A percentile compares a stretch with the other conserved stretches of the same genome.
These are phyloP conservation scores for Nyctibius grandis DNA, from an alignment of 2,797 vertebrate species.

Conservation along the genomic window DNA sequence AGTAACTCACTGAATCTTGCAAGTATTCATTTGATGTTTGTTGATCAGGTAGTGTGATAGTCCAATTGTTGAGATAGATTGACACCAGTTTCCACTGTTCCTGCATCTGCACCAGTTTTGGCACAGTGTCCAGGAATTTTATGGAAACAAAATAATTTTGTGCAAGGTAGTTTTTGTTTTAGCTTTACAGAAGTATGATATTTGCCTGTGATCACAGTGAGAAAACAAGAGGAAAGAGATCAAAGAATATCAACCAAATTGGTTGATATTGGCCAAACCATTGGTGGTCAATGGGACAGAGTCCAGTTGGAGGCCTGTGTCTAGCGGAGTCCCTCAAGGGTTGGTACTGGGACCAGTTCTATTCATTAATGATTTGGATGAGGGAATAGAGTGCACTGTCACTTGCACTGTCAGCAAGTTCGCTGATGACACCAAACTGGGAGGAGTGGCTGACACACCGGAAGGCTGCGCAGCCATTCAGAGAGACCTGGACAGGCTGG, in stretches of 20 bases:
- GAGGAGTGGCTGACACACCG: too few species aligned
- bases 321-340: too few species aligned
- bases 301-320: too few species aligned
- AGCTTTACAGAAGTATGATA: neutral
- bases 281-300: too few species aligned
- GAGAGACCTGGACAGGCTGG: too few species aligned
- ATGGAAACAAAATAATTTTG: neutral
- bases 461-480: too few species aligned
- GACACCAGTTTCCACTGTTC: neutral
- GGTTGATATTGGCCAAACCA: too few species aligned
- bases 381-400: too few species aligned
- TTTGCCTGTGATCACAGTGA: neutral
- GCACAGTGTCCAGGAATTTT: neutral
- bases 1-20: slow-evolving; percentile 6
- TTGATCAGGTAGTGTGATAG: neutral
- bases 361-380: too few species aligned
- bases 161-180: neutral
- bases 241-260: neutral
- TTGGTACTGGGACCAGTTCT: too few species aligned
- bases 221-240: neutral
- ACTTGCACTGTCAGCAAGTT: too few species aligned
- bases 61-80: neutral
- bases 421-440: too few species aligned
- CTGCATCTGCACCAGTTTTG: neutral
- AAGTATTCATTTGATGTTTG: neutral